A percentile compares a stretch with the other conserved stretches of the same genome.
Evolutionary conservation across 1,140 invertebrate species (phyloP).

Genomic region (Hesperophylax magnus): DNA sequence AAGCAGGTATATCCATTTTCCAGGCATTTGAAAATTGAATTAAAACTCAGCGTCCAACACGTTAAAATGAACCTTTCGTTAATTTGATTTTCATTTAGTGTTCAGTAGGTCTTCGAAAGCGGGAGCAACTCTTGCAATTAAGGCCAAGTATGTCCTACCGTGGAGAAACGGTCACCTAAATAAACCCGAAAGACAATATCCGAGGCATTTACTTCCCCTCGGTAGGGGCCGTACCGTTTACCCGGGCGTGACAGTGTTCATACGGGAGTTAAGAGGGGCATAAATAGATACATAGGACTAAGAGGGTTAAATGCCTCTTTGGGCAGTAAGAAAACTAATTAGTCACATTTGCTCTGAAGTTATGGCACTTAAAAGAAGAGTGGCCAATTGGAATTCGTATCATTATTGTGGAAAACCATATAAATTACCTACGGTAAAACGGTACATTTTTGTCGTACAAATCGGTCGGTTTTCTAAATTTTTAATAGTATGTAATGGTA

Average conservation of each 20-base stretch:
- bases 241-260: slow-evolving; percentile 1
- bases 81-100: neutral
- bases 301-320: slow-evolving; percentile 7
- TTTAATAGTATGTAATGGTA: no score
- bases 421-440: no score
- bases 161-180: no score
- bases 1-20: no score
- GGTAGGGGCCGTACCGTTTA: neutral
- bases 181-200: slow-evolving; percentile 4
- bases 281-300: neutral
- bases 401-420: no score
- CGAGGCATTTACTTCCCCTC: neutral
- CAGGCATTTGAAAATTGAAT: no score
- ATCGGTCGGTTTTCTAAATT: no score
- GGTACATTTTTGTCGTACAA: no score
- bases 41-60: no score
- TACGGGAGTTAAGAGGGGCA: neutral
- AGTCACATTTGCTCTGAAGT: neutral
- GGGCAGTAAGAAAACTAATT: slow-evolving; percentile 23
- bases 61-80: neutral
- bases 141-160: neutral
- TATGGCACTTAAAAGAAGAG: neutral
- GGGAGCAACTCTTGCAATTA: neutral
- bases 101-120: neutral
- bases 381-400: no score